phyloP scores from a whole-genome alignment of 2,797 vertebrate genomes.

The Helostoma temminkii region DNA sequence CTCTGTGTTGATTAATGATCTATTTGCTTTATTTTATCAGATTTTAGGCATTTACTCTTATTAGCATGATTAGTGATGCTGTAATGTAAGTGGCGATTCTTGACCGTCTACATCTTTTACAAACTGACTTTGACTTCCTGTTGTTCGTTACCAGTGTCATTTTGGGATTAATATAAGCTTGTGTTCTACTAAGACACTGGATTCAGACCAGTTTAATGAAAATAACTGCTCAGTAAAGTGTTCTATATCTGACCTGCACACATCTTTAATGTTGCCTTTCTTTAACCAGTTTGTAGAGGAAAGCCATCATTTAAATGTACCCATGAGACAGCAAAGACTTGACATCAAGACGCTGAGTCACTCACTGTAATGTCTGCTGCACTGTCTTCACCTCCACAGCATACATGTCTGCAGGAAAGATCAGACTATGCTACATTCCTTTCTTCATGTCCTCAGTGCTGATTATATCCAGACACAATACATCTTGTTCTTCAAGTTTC shows the following conservation, averaged over 20 bases:
- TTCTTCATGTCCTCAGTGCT: slow-evolving; percentile 72
- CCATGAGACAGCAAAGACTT: slow-evolving; percentile 37
- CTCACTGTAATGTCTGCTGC: slow-evolving; percentile 39
- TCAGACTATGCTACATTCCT: slow-evolving; percentile 78
- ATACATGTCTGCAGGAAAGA: slow-evolving; percentile 78
- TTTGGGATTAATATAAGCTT: slow-evolving; percentile 6
- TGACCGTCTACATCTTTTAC: slow-evolving; percentile 12
- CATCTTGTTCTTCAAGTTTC: slow-evolving; percentile 70
- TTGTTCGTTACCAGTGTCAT: slow-evolving; percentile 16
- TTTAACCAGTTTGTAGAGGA: slow-evolving; percentile 19
- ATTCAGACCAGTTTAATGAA: slow-evolving; percentile 22
- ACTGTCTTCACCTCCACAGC: slow-evolving; percentile 32
- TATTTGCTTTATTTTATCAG: slow-evolving; percentile 16
- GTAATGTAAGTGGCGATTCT: slow-evolving; percentile 10
- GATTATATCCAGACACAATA: slow-evolving; percentile 82
- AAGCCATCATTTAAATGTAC: slow-evolving; percentile 47
- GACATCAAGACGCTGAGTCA: slow-evolving; percentile 54
- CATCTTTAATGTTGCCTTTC: slow-evolving; percentile 46
- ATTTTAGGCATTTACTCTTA: slow-evolving; percentile 7
- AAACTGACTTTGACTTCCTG: slow-evolving; percentile 19
- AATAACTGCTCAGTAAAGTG: slow-evolving; percentile 2
- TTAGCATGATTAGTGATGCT: slow-evolving; percentile 21
- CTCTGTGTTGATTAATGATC: slow-evolving; percentile 1
- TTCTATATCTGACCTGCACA: slow-evolving; percentile 31
- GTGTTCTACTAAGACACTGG: neutral